Evolutionary conservation across 2,113 vertebrate genomes (phyloP).

Genomic region (Xiphophorus hellerii): DNA sequence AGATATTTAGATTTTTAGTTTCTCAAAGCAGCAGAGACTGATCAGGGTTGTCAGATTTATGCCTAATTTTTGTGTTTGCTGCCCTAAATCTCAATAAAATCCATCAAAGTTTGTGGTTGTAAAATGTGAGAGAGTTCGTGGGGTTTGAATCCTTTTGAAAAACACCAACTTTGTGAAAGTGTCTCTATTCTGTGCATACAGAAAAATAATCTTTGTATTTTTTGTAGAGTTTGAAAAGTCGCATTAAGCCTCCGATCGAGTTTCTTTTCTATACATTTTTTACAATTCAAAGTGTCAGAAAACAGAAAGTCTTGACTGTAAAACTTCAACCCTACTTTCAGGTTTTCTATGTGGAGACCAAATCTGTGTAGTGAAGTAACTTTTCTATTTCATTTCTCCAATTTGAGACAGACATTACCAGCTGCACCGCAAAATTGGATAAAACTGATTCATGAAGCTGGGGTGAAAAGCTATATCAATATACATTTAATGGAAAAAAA

Average conservation of each 20-base stretch:
- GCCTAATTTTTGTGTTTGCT: too few species aligned
- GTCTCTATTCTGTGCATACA: too few species aligned
- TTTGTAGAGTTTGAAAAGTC: neutral
- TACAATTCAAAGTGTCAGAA: neutral
- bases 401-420: neutral
- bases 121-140: too few species aligned
- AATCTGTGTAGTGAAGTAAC: neutral
- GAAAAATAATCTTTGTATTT: too few species aligned
- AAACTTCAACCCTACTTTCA: neutral
- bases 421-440: neutral
- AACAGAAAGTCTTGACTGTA: neutral
- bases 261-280: neutral
- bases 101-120: too few species aligned
- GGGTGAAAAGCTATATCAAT: constrained; percentile 23
- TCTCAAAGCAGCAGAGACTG: too few species aligned
- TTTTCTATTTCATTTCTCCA: neutral
- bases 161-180: too few species aligned
- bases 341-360: neutral
- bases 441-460: neutral
- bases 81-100: too few species aligned
- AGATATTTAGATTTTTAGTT: too few species aligned
- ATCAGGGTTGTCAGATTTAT: too few species aligned
- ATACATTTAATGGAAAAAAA: constrained; percentile 21
- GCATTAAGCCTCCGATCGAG: neutral
- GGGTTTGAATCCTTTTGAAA: too few species aligned